These are phyloP conservation scores for Sciaenops ocellatus DNA, from an alignment of 2,797 vertebrate genomes.

Conservation along the genomic window DNA sequence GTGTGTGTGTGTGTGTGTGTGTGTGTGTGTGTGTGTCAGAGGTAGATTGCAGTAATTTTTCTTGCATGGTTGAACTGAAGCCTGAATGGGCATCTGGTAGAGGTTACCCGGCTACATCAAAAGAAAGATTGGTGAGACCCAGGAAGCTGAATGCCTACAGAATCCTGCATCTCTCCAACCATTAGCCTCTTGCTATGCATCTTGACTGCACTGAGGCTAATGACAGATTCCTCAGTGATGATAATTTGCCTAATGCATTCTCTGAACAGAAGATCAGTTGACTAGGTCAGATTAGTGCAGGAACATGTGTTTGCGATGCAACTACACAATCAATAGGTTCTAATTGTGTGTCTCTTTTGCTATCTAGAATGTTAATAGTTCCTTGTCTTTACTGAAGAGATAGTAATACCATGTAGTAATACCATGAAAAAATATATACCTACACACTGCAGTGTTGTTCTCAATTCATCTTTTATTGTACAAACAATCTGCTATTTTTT, in stretches of 20 bases:
- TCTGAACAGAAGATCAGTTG: conserved; percentile 66
- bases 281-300: conserved; percentile 50
- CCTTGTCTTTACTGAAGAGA: neutral
- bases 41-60: conserved; percentile 49
- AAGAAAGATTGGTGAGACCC: conserved; percentile 64
- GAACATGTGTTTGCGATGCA: conserved; percentile 49
- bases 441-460: no score
- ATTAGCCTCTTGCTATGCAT: conserved; percentile 61
- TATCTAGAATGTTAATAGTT: conserved; percentile 38
- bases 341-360: conserved; percentile 54
- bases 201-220: conserved; percentile 63
- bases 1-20: conserved; percentile 11
- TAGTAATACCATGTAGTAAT: no score
- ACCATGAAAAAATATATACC: neutral
- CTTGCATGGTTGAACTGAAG: conserved; percentile 42
- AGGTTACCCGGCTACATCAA: conserved; percentile 79
- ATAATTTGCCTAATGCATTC: conserved; percentile 66
- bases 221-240: conserved; percentile 60
- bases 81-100: conserved; percentile 77
- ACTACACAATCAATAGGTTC: conserved; percentile 64
- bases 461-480: no score
- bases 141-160: conserved; percentile 31
- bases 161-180: conserved; percentile 60
- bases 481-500: neutral
- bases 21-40: conserved; percentile 4